Conservation (phyloP, 2,113 vertebrate species). For the Protobothrops flavoviridis region DNA sequence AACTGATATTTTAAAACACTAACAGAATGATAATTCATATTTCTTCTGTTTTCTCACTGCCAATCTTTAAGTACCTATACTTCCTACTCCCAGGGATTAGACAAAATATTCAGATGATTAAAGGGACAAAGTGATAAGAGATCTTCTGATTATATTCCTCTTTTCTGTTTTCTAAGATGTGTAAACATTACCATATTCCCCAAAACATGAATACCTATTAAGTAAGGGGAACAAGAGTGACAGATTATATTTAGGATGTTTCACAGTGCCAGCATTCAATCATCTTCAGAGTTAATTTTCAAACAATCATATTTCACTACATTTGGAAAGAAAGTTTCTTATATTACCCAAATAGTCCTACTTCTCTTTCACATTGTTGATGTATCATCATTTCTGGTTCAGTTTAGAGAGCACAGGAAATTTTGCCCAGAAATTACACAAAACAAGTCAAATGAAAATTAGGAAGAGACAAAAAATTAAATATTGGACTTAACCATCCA, state of each 20-base stretch:
- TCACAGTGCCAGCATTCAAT: neutral
- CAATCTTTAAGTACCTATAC: neutral
- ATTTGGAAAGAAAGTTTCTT: neutral
- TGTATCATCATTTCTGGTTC: neutral
- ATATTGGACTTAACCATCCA: conserved; percentile 1
- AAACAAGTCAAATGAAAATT: neutral
- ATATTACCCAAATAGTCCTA: neutral
- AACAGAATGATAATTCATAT: neutral
- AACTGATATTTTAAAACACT: neutral
- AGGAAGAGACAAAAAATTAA: neutral
- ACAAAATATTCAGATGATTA: neutral
- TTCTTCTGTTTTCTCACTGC: neutral
- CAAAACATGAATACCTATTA: neutral
- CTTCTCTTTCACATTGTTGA: neutral
- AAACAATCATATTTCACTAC: neutral
- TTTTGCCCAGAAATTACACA: neutral
- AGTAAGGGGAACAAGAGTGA: neutral
- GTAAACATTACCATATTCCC: neutral
- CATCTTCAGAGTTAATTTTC: neutral
- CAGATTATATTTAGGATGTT: neutral
- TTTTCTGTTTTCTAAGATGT: neutral
- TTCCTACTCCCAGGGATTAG: neutral
- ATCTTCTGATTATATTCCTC: neutral
- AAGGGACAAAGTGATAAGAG: neutral
- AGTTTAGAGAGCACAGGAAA: neutral